Conservation (phyloP, 1,140 invertebrate species). For the Anastatus disparis region DNA sequence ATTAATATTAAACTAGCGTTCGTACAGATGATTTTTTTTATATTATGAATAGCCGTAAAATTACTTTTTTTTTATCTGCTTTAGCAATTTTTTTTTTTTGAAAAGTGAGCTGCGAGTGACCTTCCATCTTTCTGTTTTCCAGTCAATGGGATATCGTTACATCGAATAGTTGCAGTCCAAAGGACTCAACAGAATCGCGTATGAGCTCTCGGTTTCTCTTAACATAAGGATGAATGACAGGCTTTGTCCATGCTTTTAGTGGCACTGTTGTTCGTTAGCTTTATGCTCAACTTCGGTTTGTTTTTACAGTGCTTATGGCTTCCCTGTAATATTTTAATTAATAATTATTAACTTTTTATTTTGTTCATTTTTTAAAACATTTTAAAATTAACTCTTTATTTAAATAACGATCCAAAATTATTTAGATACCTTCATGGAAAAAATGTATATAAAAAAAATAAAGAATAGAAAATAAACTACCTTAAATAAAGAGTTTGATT, state of each 20-base stretch:
- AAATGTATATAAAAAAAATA: no score
- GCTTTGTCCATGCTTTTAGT: constrained; percentile 61
- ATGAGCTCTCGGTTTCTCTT: constrained; percentile 54
- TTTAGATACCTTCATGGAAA: no score
- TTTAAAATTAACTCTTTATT: neutral
- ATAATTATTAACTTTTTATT: constrained; percentile 14
- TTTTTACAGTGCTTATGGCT: constrained; percentile 65
- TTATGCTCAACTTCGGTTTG: constrained; percentile 61
- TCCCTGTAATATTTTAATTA: constrained; percentile 49
- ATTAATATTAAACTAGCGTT: constrained; percentile 65
- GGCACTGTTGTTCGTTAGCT: constrained; percentile 62
- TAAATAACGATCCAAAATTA: no score
- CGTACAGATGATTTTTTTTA: constrained; percentile 64
- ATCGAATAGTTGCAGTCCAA: constrained; percentile 57
- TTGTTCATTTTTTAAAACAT: no score
- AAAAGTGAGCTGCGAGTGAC: constrained; percentile 62
- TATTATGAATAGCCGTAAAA: constrained; percentile 64
- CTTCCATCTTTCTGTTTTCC: constrained; percentile 53
- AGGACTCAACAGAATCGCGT: constrained; percentile 56
- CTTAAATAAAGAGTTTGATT: no score
- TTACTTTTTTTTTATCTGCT: constrained; percentile 63
- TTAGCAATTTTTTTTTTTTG: constrained; percentile 43
- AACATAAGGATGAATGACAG: constrained; percentile 61
- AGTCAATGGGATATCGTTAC: constrained; percentile 57
- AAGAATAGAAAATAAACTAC: no score